Evolutionary conservation across 1,140 invertebrate genomes (phyloP).

Genomic region (Bombus waltoni): DNA sequence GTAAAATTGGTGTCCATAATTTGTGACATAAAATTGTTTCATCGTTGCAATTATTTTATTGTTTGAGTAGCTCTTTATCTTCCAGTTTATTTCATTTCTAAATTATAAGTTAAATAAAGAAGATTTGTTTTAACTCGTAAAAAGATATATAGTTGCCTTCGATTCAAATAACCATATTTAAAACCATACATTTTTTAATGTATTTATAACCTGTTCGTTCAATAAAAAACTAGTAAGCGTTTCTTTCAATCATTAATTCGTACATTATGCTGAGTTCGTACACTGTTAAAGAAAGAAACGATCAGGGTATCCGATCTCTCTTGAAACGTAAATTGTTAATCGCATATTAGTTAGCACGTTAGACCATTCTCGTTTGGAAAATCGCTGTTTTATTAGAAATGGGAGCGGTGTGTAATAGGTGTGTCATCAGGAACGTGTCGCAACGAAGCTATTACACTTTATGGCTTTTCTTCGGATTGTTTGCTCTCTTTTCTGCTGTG

Average conservation of each 20-base stretch:
- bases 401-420: not conserved
- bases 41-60: too few species aligned
- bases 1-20: not conserved
- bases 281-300: not conserved
- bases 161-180: not conserved
- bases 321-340: not conserved
- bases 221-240: too few species aligned
- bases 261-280: not conserved
- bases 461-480: constrained; percentile 1
- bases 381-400: not conserved
- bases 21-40: not conserved
- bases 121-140: not conserved
- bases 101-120: not conserved
- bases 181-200: not conserved
- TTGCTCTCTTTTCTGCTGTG: constrained; percentile 6
- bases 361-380: not conserved
- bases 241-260: too few species aligned
- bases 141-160: not conserved
- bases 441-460: not conserved
- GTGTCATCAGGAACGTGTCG: not conserved
- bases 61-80: not conserved
- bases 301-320: not conserved
- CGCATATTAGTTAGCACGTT: not conserved
- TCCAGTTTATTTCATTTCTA: not conserved
- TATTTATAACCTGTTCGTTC: too few species aligned